Evolutionary conservation across 1,140 invertebrate species (phyloP), one percentile per base, ranked within the genome.

Genomic region (Bombyx mandarina): DNA sequence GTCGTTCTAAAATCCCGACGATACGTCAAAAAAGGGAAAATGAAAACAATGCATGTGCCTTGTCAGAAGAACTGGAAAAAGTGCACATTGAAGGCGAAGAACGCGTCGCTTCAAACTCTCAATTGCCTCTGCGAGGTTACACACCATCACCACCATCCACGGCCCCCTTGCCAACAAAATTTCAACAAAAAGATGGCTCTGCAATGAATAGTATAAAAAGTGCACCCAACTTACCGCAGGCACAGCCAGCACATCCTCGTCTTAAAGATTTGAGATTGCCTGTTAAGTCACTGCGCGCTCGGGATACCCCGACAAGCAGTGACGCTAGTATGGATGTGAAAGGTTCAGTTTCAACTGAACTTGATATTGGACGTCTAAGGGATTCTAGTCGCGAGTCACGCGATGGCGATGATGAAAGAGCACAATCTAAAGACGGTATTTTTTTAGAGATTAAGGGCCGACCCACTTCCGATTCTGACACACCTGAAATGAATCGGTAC

Each of bases 131-230:
- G 8, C 83, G 91, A 50, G 89, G 91, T 9, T 94, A 92, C 64
- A 93, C 93, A 3, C 93, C 93, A 7, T 94, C 93, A 9, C 93
- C 94, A 12, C 94, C 94, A 22, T 94, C 94, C 26, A 95, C 93
- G 9, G 93, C 93, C 1, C 94, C 94, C 10, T 79, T 95, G 59
- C 93, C 94, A 2, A 91, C 93, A 58, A 95, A 95, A 80, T 95
- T 95, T 85, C 90, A 90, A 62, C 93, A 94, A 67, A 93, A 92
- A 71, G 91, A 92, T 64, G 89, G 91, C 45, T 89, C 91, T 66
- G 90, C 91, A 46, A 91, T 94, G 89, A 92, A 94, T 72, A 94
- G 93, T 68, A 94, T 94, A 45, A 90, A 91, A 65, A 95, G 93
- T 77, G 93, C 93, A 1, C 93, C 93, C 0, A 93, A 94, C 75